Base-by-base conservation (phyloP, 1,140 invertebrate species). In the Sinonovacula constricta region DNA sequence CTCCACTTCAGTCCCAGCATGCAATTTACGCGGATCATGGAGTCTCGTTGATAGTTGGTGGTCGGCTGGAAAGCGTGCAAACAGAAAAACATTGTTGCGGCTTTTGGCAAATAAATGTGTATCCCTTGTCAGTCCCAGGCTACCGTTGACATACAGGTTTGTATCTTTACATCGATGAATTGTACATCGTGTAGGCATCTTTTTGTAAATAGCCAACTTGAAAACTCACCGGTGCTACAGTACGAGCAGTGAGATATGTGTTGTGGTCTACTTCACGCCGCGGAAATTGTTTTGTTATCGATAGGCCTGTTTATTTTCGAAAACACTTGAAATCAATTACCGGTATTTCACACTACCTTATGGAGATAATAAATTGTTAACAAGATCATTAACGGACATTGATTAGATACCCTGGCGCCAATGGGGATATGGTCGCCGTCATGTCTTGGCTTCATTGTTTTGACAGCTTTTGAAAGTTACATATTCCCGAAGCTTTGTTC, bases 281-380 rank as follows among this genome's bases (percentile, higher is more conserved):
- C n/a, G 33, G 63, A 67, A 76, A 66, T 45, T 76, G 54, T 63
- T 76, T 36, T 33, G 14, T 49, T 76, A 76, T 76, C 72, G 53
- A 76, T 76, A 66, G 45, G 34, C 14, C 67, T 76, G 72, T 76
- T 66, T 76, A 76, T 76, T 76, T 76, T 76, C 45, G 3, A 67
- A 65, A 67, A 66, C 72, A 76, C 72, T 76, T 76, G 72, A 76
- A 65, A 76, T 65, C 72, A 76, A 76, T 76, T 76, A 76, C 72
- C 45, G 60, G 59, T 39, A 67, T 67, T 76, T 76, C 72, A 76
- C 72, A 76, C 72, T 60, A 76, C 18, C n/a, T 10, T 57, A 76
- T 33, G 65, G 54, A 76, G 72, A 76, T 76, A 66, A 76, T 76
- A 76, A 76, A 76, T 76, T 66, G 62, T 76, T 76, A 65, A 76